phyloP scores from a whole-genome alignment of 2,888 invertebrate genomes.

The Cyclophora punctaria region DNA sequence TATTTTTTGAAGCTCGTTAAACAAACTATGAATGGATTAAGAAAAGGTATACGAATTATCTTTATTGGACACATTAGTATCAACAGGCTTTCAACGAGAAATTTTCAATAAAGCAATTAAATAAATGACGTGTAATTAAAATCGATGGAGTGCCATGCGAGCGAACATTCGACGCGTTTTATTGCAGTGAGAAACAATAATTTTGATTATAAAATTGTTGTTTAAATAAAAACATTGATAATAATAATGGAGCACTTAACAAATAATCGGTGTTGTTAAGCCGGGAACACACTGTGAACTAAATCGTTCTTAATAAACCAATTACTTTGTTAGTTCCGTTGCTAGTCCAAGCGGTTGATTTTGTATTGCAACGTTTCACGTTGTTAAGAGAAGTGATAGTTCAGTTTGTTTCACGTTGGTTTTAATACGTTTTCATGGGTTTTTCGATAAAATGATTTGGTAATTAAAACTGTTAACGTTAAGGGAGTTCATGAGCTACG shows the following conservation, averaged over 20 bases:
- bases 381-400: no score
- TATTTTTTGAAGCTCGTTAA: slow-evolving; percentile 39
- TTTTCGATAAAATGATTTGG: no score
- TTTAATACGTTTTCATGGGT: no score
- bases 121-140: slow-evolving; percentile 66
- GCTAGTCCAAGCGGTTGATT: no score
- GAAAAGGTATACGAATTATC: slow-evolving; percentile 40
- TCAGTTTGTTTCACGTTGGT: no score
- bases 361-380: no score
- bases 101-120: slow-evolving; percentile 65
- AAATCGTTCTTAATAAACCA: no score
- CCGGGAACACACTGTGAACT: slow-evolving; percentile 8
- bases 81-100: slow-evolving; percentile 57
- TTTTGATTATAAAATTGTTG: slow-evolving; percentile 53
- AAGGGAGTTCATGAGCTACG: no score
- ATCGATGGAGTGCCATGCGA: slow-evolving; percentile 57
- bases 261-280: slow-evolving; percentile 19
- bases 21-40: slow-evolving; percentile 41
- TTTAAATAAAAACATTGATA: slow-evolving; percentile 48
- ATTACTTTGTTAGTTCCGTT: no score
- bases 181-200: slow-evolving; percentile 70
- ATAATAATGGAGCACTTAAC: slow-evolving; percentile 37
- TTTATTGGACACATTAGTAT: slow-evolving; percentile 59
- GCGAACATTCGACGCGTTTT: slow-evolving; percentile 45
- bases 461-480: no score